These are phyloP conservation scores for Olivierus martensii DNA, from an alignment of 1,140 invertebrate genomes.

Conservation along the genomic window DNA sequence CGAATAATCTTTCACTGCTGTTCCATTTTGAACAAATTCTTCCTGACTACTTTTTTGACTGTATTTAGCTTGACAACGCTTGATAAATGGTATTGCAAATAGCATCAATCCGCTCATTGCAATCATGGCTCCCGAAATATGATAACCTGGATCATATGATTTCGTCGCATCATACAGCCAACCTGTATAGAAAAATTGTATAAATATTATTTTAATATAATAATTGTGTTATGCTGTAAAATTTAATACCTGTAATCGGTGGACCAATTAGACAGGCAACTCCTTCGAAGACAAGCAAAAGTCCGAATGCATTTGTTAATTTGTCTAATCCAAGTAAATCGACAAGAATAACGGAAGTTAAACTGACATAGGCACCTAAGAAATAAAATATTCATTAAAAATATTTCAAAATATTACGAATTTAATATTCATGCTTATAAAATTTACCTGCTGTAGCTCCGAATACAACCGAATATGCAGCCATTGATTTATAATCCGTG, in stretches of 20 bases:
- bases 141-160: conserved; percentile 74
- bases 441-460: conserved; percentile 57
- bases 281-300: conserved; percentile 34
- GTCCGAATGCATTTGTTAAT: conserved; percentile 34
- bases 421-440: too few relatives aligned
- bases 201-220: too few relatives aligned
- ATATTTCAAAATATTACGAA: neutral
- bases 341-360: conserved; percentile 31
- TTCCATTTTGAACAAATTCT: too few relatives aligned
- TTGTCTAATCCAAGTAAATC: conserved; percentile 28
- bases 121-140: conserved; percentile 64
- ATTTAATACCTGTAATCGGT: conserved; percentile 45
- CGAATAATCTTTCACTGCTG: too few relatives aligned
- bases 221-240: too few relatives aligned
- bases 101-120: conserved; percentile 74
- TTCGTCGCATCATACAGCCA: conserved; percentile 55
- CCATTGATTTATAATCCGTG: conserved; percentile 47
- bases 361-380: conserved; percentile 33
- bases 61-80: neutral
- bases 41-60: too few relatives aligned
- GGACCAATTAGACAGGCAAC: conserved; percentile 32
- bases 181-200: conserved; percentile 39
- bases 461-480: conserved; percentile 62
- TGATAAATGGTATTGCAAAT: conserved; percentile 34
- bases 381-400: conserved; percentile 4